Evolutionary conservation across 1,140 invertebrate species (phyloP).

Genomic region (Macrocentrus cingulum): DNA sequence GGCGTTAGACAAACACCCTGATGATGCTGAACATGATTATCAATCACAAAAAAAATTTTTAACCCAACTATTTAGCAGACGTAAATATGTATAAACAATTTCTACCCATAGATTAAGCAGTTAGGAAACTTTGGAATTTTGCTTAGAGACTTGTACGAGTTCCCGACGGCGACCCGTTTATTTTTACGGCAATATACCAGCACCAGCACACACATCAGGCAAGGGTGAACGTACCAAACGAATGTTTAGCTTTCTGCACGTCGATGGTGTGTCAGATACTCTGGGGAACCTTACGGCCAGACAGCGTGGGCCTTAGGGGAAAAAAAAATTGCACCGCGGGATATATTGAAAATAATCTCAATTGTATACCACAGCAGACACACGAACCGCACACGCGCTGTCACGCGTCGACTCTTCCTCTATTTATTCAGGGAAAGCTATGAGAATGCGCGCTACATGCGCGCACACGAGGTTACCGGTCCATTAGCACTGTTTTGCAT

Average conservation of each 20-base stretch:
- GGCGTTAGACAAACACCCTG: too few relatives aligned
- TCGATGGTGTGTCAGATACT: constrained; percentile 10
- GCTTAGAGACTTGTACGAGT: constrained; percentile 13
- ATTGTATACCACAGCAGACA: constrained; percentile 4
- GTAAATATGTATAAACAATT: constrained; percentile 7
- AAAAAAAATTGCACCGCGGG: constrained; percentile 7
- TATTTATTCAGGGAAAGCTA: constrained; percentile 8
- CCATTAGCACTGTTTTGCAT: constrained; percentile 49
- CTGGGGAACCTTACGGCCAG: neutral
- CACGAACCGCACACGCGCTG: too few relatives aligned
- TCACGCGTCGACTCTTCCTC: neutral
- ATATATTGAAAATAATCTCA: constrained; percentile 11
- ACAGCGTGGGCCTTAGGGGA: constrained; percentile 2
- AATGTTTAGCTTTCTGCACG: constrained; percentile 22
- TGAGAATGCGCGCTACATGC: neutral
- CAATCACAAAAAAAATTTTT: too few relatives aligned
- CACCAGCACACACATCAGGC: too few relatives aligned
- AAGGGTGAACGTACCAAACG: constrained; percentile 28
- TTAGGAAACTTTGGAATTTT: constrained; percentile 21
- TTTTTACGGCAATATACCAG: constrained; percentile 34
- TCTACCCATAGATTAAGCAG: constrained; percentile 14
- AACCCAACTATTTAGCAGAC: too few relatives aligned
- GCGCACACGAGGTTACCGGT: constrained; percentile 33
- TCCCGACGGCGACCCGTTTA: constrained; percentile 30
- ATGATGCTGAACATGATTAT: too few relatives aligned